phyloP scores from a whole-genome alignment of 2,888 invertebrate species.

The Nomada fabriciana region DNA sequence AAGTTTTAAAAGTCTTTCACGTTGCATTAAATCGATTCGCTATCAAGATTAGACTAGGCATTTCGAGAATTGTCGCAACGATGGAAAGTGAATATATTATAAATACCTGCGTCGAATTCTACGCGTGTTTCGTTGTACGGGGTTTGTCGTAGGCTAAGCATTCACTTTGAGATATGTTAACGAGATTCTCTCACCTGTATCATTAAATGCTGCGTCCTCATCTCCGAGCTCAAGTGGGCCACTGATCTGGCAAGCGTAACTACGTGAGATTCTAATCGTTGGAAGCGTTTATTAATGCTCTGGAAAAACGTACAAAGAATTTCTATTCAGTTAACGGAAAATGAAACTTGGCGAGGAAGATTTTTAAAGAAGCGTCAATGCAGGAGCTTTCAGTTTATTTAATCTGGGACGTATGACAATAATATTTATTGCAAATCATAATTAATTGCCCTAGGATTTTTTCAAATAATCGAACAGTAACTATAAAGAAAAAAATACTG shows the following conservation, averaged over 20 bases:
- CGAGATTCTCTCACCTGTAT: conserved; percentile 86
- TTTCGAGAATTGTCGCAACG: not conserved
- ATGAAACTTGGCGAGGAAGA: no score
- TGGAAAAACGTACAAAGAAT: conserved; percentile 77
- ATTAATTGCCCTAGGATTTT: no score
- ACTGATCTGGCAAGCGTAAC: conserved; percentile 95
- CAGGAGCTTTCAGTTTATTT: no score
- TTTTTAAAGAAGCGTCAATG: no score
- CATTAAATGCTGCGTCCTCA: conserved; percentile 95
- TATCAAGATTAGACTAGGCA: not conserved
- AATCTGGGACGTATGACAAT: no score
- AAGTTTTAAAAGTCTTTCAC: no score
- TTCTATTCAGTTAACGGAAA: not conserved
- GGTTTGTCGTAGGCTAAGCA: not conserved
- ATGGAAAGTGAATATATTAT: no score
- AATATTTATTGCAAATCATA: no score
- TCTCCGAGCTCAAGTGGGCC: conserved; percentile 95
- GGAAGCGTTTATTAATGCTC: conserved; percentile 94
- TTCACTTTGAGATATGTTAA: conserved; percentile 24
- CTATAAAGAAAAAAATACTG: no score
- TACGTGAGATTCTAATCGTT: conserved; percentile 95
- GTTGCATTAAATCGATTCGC: not conserved
- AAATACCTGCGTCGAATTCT: no score
- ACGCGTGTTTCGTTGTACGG: no score
- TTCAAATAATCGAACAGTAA: no score